Base-by-base conservation (phyloP, 2,113 vertebrate species). In the Larimichthys polyactis region DNA sequence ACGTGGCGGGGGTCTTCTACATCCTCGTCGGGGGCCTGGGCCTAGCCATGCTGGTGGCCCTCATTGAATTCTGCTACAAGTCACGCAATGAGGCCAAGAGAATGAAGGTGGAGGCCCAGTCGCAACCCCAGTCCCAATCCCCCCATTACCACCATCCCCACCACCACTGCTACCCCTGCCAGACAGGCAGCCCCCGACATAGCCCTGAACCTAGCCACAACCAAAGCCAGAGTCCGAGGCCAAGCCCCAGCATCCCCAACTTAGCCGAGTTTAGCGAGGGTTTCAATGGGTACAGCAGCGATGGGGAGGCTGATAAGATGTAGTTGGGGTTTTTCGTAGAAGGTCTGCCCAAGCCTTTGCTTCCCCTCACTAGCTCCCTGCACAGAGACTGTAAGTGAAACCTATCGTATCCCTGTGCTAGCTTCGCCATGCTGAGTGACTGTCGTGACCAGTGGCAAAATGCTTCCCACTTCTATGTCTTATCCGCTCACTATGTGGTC, bases 41-140 rank as follows among this genome's bases (percentile, higher is more conserved):
- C 92, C 96, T 99, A 95, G 98, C 98, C 91, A 99, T 99, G 98
- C 97, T 99, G 96, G 98, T 99, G 96, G 98, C 98, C 93, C 96
- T 99, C 96, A 98, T 99, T 95, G 98, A 99, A 81, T 99, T 99
- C 98, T 99, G 98, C 98, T 99, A 99, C 98, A 99, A 99, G 97
- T 99, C 98, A 89, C 97, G 98, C 96, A 98, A 99, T 95, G 98
- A 99, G 95, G 98, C 98, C 95, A 99, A 99, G 96, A 96, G 97
- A 98, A 99, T 99, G 98, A 99, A 99, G 98, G 98, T 99, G 97
- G 97, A 97, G 96, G 95, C 96, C 81, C 83, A 84, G 94, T 96
- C 96, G 83, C 87, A 83, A 57, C 71, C 97, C 81, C 36, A 40
- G 36, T 95, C 95, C 81, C 92, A 77, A 82, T 64, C 81, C 88